These are phyloP conservation scores for Hyposmocoma kahamanoa DNA, from an alignment of 1,140 invertebrate genomes.

Conservation along the genomic window DNA sequence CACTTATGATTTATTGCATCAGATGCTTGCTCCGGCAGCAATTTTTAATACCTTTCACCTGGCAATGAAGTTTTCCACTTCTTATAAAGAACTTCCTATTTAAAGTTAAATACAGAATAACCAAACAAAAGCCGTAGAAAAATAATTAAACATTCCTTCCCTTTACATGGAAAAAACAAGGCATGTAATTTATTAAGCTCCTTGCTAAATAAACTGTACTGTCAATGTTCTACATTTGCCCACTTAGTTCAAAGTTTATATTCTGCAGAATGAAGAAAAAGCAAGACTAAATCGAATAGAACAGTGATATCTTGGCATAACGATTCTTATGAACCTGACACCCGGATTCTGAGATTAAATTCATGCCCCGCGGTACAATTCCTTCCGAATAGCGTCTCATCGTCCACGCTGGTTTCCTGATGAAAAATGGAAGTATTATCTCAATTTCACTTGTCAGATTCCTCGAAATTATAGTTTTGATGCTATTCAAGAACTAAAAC, in stretches of 20 bases:
- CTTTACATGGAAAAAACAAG: not conserved
- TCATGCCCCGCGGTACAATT: slow-evolving; percentile 62
- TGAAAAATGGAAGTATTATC: slow-evolving; percentile 65
- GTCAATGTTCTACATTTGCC: not conserved
- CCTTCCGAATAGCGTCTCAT: slow-evolving; percentile 51
- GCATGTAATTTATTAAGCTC: not conserved
- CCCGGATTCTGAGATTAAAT: slow-evolving; percentile 65
- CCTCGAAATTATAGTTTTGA: slow-evolving; percentile 47
- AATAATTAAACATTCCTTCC: not conserved
- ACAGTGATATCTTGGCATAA: slow-evolving; percentile 46
- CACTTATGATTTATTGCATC: slow-evolving; percentile 55
- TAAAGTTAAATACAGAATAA: not conserved
- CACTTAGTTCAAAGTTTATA: not conserved
- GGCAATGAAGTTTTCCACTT: slow-evolving; percentile 6
- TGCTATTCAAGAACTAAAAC: slow-evolving; percentile 3
- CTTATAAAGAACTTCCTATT: not conserved
- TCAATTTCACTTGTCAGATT: slow-evolving; percentile 56
- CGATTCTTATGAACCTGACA: slow-evolving; percentile 57
- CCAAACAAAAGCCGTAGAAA: not conserved
- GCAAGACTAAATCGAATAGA: slow-evolving; percentile 21
- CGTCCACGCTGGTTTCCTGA: slow-evolving; percentile 46
- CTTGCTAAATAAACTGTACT: not conserved
- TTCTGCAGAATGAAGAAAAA: slow-evolving; percentile 18
- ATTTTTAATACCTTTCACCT: slow-evolving; percentile 30
- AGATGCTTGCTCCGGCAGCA: slow-evolving; percentile 28